Conservation (phyloP, 2,888 invertebrate genomes). For the Ornithoptera alexandrae region DNA sequence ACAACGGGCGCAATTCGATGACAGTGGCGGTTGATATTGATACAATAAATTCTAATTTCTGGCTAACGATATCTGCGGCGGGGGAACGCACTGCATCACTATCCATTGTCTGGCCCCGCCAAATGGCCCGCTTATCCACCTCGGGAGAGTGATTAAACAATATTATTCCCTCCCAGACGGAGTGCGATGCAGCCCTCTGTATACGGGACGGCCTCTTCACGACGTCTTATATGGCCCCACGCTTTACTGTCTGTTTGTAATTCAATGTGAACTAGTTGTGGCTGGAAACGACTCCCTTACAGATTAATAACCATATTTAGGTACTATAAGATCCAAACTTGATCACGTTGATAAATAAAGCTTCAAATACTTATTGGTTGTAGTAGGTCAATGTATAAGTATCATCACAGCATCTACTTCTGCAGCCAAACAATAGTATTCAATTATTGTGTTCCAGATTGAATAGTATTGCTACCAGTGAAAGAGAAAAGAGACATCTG, state of each 20-base stretch:
- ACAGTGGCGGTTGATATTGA: conserved; percentile 25
- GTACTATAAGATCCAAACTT: too few relatives aligned
- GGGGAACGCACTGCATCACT: conserved; percentile 11
- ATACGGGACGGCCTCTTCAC: conserved; percentile 23
- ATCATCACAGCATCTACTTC: too few relatives aligned
- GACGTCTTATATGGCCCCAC: conserved; percentile 29
- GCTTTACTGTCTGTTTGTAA: conserved; percentile 30
- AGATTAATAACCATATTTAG: background rate
- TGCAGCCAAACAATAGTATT: too few relatives aligned
- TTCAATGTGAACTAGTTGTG: conserved; percentile 9
- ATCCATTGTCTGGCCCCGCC: conserved; percentile 23
- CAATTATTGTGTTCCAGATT: too few relatives aligned
- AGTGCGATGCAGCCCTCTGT: conserved; percentile 25
- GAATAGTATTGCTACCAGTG: too few relatives aligned
- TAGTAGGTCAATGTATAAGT: too few relatives aligned
- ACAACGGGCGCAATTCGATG: conserved; percentile 12
- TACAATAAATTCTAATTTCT: conserved; percentile 28
- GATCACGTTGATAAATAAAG: too few relatives aligned
- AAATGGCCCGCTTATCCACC: conserved; percentile 23
- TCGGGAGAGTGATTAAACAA: conserved; percentile 28
- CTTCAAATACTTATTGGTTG: too few relatives aligned
- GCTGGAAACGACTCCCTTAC: conserved; percentile 3
- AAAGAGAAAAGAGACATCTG: too few relatives aligned
- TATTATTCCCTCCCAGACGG: conserved; percentile 23
- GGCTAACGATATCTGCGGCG: conserved; percentile 12